These are phyloP conservation scores for Clepsis dumicolana DNA, from an alignment of 2,888 invertebrate species.

Conservation along the genomic window DNA sequence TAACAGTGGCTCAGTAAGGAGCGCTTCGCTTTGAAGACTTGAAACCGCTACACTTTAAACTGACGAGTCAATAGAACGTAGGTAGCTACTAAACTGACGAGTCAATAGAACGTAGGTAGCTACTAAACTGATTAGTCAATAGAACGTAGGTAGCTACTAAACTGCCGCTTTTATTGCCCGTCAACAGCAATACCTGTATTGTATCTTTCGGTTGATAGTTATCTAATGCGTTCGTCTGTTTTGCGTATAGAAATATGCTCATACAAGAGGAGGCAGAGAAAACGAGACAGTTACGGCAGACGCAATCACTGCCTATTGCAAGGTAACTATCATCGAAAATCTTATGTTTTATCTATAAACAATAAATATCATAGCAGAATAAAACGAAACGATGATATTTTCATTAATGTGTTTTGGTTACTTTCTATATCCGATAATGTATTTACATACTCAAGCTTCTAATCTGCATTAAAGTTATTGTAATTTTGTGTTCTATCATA, in stretches of 20 bases:
- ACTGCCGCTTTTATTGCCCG: background rate
- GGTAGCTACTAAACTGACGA: background rate
- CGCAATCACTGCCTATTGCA: conserved; percentile 77
- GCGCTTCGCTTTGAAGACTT: background rate
- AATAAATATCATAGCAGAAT: too few relatives aligned
- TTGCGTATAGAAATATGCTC: conserved; percentile 59
- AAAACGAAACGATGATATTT: background rate
- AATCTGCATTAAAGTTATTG: background rate
- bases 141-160: background rate
- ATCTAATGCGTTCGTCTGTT: conserved; percentile 4
- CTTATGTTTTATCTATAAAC: background rate
- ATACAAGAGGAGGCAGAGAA: conserved; percentile 76
- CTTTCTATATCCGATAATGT: too few relatives aligned
- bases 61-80: background rate
- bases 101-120: too few relatives aligned
- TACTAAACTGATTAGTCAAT: background rate
- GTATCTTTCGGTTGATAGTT: background rate
- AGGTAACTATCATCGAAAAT: conserved; percentile 51
- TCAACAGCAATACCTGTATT: background rate
- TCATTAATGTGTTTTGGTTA: too few relatives aligned
- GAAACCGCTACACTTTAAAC: background rate
- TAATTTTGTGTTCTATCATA: conserved; percentile 46
- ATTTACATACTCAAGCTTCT: too few relatives aligned
- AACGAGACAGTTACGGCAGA: conserved; percentile 73
- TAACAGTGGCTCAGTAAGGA: background rate